Base-by-base conservation (phyloP, 2,888 invertebrate genomes). In the Tetranychus piercei region DNA sequence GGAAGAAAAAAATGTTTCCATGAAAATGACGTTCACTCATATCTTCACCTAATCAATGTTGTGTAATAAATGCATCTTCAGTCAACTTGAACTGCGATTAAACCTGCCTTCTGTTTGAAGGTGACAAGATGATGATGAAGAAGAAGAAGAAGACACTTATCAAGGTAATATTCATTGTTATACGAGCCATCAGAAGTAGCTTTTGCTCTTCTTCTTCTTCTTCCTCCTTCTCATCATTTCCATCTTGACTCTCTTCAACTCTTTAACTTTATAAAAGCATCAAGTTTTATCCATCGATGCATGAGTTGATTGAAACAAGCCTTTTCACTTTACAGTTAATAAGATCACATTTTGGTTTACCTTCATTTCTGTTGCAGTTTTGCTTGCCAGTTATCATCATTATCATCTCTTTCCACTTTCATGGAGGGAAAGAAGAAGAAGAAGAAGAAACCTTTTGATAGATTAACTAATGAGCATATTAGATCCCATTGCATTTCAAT, bases 121-220 rank as follows among this genome's bases (percentile, higher is more conserved):
- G 34, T n/a, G 70, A 70, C 18, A 22, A 22, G n/a, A n/a, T 9
- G 70, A 69, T 8, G n/a, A n/a, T 11, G 70, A n/a, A n/a, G n/a
- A n/a, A 22, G 23, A 22, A n/a, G 20, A n/a, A 22, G 23, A 22
- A n/a, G 22, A 67, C 23, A 20, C 69, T 20, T 18, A 69, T 69
- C 69, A 69, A 69, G 20, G 69, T 69, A 23, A 20, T 23, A 23
- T 69, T 69, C 69, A 69, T 69, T 23, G 22, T 69, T 23, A 69
- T 22, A 20, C 5, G 20, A 69, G 7, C 69, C 22, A 44, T 72
- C 15, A 6, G 11, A 20, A 23, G 20, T 1, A n/a, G 7, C 6
- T 20, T 44, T 22, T n/a, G n/a, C n/a, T n/a, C n/a, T 20, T 34
- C 67, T 23, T 65, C 23, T 23, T 64, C 72, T n/a, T 75, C 18